A percentile compares a stretch with the other conserved stretches of the same genome.
These are phyloP conservation scores for Stegodyphus dumicola DNA, from an alignment of 1,140 invertebrate species.

Conservation along the genomic window DNA sequence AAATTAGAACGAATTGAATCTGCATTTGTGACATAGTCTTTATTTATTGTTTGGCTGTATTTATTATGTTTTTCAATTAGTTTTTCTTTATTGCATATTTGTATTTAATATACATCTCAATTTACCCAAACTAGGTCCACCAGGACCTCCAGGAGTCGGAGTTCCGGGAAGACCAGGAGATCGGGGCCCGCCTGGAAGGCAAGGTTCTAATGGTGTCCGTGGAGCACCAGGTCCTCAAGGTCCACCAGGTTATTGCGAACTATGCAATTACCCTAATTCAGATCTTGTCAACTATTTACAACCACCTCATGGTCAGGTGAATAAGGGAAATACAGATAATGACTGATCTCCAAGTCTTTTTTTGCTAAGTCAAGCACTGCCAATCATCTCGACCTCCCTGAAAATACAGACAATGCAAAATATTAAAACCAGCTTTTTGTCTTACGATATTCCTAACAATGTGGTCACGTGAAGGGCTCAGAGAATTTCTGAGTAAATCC, in stretches of 20 bases:
- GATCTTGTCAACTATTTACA: slow-evolving; percentile 49
- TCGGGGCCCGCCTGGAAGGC: slow-evolving; percentile 75
- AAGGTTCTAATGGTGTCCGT: slow-evolving; percentile 68
- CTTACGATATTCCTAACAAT: neutral
- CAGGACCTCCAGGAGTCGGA: slow-evolving; percentile 75
- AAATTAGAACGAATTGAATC: too few relatives aligned
- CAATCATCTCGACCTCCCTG: neutral
- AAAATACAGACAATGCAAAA: neutral
- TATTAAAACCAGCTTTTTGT: neutral
- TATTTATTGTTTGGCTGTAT: too few relatives aligned
- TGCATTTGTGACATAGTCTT: too few relatives aligned
- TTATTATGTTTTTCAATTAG: too few relatives aligned
- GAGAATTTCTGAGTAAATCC: neutral
- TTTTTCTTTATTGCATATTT: too few relatives aligned
- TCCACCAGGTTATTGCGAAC: slow-evolving; percentile 74
- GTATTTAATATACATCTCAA: too few relatives aligned
- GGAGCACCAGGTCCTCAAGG: slow-evolving; percentile 59
- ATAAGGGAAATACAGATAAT: slow-evolving; percentile 45
- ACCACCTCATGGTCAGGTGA: slow-evolving; percentile 18
- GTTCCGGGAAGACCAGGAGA: slow-evolving; percentile 74
- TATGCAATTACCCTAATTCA: slow-evolving; percentile 62
- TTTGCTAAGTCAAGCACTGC: slow-evolving; percentile 25
- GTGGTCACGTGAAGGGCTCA: neutral
- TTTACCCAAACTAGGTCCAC: slow-evolving; percentile 69
- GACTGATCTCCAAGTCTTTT: slow-evolving; percentile 5